Conservation (phyloP, 1,140 invertebrate species). For the Gonioctena quinquepunctata region DNA sequence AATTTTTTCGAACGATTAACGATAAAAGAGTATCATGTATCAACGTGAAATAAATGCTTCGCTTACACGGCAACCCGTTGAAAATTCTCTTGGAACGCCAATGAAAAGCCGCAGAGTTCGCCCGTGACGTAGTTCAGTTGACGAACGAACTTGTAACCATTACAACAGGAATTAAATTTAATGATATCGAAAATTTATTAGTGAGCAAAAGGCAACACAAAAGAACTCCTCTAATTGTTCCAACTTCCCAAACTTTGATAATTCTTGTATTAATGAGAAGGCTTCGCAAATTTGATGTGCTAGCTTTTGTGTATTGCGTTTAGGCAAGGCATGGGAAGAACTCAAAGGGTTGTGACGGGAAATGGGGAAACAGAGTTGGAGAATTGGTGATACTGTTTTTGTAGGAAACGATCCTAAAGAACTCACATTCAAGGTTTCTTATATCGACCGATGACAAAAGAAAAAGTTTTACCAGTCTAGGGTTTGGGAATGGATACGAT, state of each 20-base stretch:
- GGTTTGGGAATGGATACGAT: too few species aligned
- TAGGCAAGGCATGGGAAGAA: background rate
- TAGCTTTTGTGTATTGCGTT: conserved; percentile 11
- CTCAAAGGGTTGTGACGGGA: background rate
- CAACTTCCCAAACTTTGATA: conserved; percentile 14
- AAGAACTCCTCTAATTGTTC: conserved; percentile 17
- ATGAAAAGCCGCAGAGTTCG: background rate
- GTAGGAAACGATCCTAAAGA: too few species aligned
- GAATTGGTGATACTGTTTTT: background rate
- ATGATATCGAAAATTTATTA: conserved; percentile 38
- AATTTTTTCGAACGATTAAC: too few species aligned
- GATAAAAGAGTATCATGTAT: too few species aligned
- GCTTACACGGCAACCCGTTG: too few species aligned
- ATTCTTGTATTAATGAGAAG: conserved; percentile 19
- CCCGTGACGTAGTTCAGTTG: conserved; percentile 1
- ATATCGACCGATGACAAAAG: too few species aligned
- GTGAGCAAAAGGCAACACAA: conserved; percentile 29
- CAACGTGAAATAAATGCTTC: too few species aligned
- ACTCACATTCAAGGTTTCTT: too few species aligned
- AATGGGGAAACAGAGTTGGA: background rate
- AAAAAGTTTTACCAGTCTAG: too few species aligned
- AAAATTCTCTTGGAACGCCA: background rate
- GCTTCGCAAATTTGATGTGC: conserved; percentile 11
- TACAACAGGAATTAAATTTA: conserved; percentile 38
- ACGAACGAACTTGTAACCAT: conserved; percentile 35